These are phyloP conservation scores for Drosophila stalkeri DNA, from an alignment of 2,888 invertebrate genomes.

Conservation along the genomic window DNA sequence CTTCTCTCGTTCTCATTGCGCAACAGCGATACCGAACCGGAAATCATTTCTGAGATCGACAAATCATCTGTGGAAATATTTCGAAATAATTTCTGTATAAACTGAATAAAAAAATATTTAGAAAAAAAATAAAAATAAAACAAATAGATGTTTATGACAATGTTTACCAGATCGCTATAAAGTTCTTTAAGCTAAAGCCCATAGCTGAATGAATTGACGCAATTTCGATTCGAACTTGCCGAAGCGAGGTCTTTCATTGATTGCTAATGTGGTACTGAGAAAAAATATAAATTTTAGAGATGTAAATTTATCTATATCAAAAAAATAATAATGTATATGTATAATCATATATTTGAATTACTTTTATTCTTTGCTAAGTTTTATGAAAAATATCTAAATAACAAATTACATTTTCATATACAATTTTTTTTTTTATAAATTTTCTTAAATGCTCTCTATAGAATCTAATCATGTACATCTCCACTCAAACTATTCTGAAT, in stretches of 20 bases:
- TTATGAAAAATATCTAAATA: too few relatives aligned
- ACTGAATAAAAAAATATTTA: too few relatives aligned
- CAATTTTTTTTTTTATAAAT: too few relatives aligned
- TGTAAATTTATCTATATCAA: too few relatives aligned
- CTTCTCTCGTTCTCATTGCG: background rate
- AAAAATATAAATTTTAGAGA: too few relatives aligned
- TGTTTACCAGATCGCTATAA: background rate
- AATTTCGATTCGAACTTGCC: background rate
- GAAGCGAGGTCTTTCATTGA: too few relatives aligned
- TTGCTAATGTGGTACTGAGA: background rate
- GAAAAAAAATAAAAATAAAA: background rate
- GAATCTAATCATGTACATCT: too few relatives aligned
- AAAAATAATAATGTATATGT: too few relatives aligned
- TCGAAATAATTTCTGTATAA: background rate
- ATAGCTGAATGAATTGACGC: background rate
- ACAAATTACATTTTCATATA: too few relatives aligned
- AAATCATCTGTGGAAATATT: background rate
- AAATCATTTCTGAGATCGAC: conserved; percentile 34
- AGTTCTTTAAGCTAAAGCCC: background rate
- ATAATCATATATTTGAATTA: too few relatives aligned
- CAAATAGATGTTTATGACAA: background rate
- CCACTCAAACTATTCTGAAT: background rate
- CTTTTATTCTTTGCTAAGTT: too few relatives aligned
- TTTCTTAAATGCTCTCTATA: too few relatives aligned
- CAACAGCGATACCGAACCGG: conserved; percentile 20